Evolutionary conservation across 1,140 invertebrate genomes (phyloP), one percentile per base, ranked within the genome.

Genomic region (Geopemphigus sp.): DNA sequence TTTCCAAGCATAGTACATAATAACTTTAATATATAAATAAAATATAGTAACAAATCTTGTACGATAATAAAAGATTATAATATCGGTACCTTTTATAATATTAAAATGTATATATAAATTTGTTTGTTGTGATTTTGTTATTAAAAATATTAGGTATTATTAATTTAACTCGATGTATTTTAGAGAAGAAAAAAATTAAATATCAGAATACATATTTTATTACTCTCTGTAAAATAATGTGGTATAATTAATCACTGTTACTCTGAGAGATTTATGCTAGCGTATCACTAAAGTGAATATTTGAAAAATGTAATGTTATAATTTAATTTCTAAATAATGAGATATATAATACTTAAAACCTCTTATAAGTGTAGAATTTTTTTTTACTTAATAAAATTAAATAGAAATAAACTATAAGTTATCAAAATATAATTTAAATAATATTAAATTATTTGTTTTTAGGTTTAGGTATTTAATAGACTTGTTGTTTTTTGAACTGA

Each of bases 251-350:
- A 39, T 64, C 19, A 39, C 19, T 64, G 61, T 32, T 17, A 39
- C 17, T 32, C 29, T 64, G 15, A 17, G 32, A 64, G 26, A 39
- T 64, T 39, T 66, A 66, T 66, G 32, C 19, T 5, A 39, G 11
- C 19, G 63, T 66, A 19, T 39, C 11, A 39, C 63, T 39, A 11
- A 66, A 66, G 32, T 45, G 63, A 66, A 45, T 39, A 39, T n/a
- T 15, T 66, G 8, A 32, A 45, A 66, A 39, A 39, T 66, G 26
- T 66, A 66, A 39, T 66, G 32, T 39, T 66, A 22, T 39, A 66
- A 66, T 66, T 39, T 22, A n/a, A 39, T 66, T 12, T n/a, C 5
- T 5, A 22, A 39, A 5, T 66, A 39, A 45, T 22, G 4, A 66
- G n/a, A 66, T 45, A 8, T 39, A 45, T 29, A 66, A 66, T 10